Evolutionary conservation across 2,888 invertebrate species (phyloP), one percentile per base, ranked within the genome.

Genomic region (Antheraea yamamai): DNA sequence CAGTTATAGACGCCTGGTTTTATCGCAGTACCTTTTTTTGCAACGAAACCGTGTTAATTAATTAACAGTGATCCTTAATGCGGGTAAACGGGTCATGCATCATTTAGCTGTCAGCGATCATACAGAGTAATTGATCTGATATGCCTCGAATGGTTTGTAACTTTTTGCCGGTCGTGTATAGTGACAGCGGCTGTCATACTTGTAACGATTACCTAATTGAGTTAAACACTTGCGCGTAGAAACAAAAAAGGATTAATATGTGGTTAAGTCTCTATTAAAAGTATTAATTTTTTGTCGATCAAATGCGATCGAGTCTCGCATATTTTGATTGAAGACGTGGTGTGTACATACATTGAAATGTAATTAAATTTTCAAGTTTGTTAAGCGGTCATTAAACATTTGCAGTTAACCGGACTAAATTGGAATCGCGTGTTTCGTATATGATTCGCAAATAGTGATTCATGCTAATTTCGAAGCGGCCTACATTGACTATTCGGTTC

Each of bases 31-130:
- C 78, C 88, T 87, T 87, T 90, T 90, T 88, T 90, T 81, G 85
- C 77, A 77, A 80, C 82, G 83, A 87, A 91, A 91, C 89, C 89
- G 89, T 92, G 88, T 89, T 89, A 90, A 90, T 92, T 92, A 91
- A 91, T 91, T 88, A 75, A 89, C 87, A 87, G 87, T 85, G 88
- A 87, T 89, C 88, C 89, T 91, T 89, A 92, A 91, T 90, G 90
- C 84, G 84, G 84, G 87, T 87, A 88, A 90, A 88, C 91, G 79
- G 91, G 92, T 85, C 90, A 86, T 78, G 80, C 82, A 85, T 86
- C 87, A 86, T 79, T 80, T 86, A 85, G 86, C 82, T 78, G 81
- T 77, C 79, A 79, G 84, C 71, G 47, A 52, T 72, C 61, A 64
- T 75, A 79, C 77, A 75, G 77, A 77, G 80, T 78, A 77, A 77